Conservation (phyloP, 2,113 vertebrate genomes). For the Gasterosteus nipponicus region DNA sequence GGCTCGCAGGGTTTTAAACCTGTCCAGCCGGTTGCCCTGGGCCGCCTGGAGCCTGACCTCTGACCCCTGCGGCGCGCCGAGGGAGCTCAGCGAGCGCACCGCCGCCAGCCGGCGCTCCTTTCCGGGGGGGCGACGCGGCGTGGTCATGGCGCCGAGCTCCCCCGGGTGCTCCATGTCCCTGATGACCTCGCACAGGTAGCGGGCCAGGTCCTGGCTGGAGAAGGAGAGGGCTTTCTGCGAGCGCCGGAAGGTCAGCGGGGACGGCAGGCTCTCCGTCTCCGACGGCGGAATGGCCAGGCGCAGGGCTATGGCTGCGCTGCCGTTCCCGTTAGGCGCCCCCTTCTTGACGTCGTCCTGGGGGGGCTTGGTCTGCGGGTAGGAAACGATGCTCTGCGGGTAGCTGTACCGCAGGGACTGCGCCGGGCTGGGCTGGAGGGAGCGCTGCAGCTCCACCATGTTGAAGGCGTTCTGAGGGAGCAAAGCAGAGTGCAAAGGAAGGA, state of each 20-base stretch:
- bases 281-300: conserved; percentile 80
- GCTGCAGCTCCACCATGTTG: conserved; percentile 90
- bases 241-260: conserved; percentile 72
- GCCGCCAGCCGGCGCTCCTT: conserved; percentile 78
- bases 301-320: conserved; percentile 74
- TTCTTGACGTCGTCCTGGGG: conserved; percentile 61
- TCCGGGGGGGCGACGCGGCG: conserved; percentile 60
- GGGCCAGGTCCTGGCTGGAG: conserved; percentile 79
- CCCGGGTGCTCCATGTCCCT: conserved; percentile 75
- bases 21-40: conserved; percentile 62
- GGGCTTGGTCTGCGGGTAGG: conserved; percentile 71
- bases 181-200: conserved; percentile 82
- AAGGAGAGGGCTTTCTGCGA: conserved; percentile 76
- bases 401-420: conserved; percentile 79
- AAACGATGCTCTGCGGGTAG: conserved; percentile 72
- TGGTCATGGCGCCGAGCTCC: conserved; percentile 66
- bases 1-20: conserved; percentile 73
- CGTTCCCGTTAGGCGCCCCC: conserved; percentile 54
- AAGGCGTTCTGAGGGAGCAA: conserved; percentile 83
- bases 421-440: conserved; percentile 85
- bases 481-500: background rate
- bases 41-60: conserved; percentile 66
- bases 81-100: conserved; percentile 85
- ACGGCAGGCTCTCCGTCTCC: conserved; percentile 70
- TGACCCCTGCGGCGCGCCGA: conserved; percentile 73